These are phyloP conservation scores for Drosophila serrata DNA, from an alignment of 1,140 invertebrate genomes.

Conservation along the genomic window DNA sequence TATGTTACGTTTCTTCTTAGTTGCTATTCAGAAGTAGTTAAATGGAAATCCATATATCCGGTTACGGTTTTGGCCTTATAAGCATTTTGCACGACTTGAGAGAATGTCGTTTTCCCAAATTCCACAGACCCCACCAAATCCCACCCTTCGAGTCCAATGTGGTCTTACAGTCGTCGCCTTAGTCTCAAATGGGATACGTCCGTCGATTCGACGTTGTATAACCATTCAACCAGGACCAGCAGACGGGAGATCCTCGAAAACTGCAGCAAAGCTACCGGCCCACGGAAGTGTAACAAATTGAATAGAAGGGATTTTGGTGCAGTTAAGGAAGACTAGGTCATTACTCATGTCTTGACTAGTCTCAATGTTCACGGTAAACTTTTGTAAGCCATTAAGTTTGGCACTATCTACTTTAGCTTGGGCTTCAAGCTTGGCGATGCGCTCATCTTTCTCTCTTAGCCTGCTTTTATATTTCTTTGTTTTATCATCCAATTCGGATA, in stretches of 20 bases:
- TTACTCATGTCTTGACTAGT: background rate
- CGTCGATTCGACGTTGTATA: slow-evolving; percentile 2
- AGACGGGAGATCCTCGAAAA: background rate
- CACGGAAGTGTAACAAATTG: background rate
- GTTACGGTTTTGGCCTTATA: background rate
- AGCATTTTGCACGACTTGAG: slow-evolving; percentile 21
- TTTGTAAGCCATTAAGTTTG: background rate
- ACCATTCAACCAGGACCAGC: slow-evolving; percentile 3
- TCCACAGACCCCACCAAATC: slow-evolving; percentile 6
- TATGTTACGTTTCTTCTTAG: background rate
- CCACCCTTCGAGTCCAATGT: background rate
- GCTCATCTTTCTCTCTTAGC: background rate
- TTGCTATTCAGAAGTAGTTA: background rate
- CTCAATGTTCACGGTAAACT: background rate
- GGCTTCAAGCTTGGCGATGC: background rate
- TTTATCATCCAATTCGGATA: background rate
- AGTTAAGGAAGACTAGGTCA: background rate
- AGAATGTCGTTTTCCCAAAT: background rate
- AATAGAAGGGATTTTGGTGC: background rate
- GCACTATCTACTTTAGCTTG: background rate
- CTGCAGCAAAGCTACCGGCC: background rate
- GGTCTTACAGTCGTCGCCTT: background rate
- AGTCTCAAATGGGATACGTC: background rate
- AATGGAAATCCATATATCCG: background rate
- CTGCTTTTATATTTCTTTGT: background rate